phyloP scores from a whole-genome alignment of 2,797 vertebrate genomes.

The Pangasius djambal region DNA sequence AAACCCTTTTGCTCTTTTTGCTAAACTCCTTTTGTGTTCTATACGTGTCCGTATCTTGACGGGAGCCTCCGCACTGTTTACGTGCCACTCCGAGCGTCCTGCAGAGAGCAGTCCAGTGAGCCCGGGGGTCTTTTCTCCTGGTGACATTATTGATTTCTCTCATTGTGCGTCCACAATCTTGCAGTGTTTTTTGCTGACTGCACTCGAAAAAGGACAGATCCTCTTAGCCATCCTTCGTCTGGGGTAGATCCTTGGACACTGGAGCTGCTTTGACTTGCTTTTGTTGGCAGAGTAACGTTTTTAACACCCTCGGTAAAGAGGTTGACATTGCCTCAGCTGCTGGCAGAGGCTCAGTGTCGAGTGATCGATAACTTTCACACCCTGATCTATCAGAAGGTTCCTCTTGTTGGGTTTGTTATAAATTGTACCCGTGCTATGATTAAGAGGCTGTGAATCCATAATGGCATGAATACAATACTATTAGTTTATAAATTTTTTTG shows the following conservation, averaged over 20 bases:
- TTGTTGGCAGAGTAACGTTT: constrained; percentile 45
- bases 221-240: constrained; percentile 62
- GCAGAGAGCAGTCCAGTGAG: constrained; percentile 46
- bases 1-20: constrained; percentile 3
- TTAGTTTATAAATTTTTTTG: not conserved
- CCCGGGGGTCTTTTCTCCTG: constrained; percentile 56
- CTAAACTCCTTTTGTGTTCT: constrained; percentile 28
- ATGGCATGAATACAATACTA: not conserved
- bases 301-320: constrained; percentile 58
- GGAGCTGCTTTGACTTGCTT: constrained; percentile 57
- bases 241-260: constrained; percentile 61
- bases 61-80: constrained; percentile 26
- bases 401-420: constrained; percentile 58
- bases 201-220: constrained; percentile 59
- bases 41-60: constrained; percentile 23
- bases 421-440: not conserved
- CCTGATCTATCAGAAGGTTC: constrained; percentile 54
- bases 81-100: constrained; percentile 52
- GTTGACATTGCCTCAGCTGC: constrained; percentile 60
- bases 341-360: constrained; percentile 51
- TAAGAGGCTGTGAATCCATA: constrained; percentile 2
- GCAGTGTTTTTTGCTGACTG: constrained; percentile 50
- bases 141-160: constrained; percentile 66
- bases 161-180: constrained; percentile 66
- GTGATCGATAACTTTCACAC: constrained; percentile 67